Evolutionary conservation across 1,140 invertebrate species (phyloP), one percentile per base, ranked within the genome.

Genomic region (Anastatus disparis): DNA sequence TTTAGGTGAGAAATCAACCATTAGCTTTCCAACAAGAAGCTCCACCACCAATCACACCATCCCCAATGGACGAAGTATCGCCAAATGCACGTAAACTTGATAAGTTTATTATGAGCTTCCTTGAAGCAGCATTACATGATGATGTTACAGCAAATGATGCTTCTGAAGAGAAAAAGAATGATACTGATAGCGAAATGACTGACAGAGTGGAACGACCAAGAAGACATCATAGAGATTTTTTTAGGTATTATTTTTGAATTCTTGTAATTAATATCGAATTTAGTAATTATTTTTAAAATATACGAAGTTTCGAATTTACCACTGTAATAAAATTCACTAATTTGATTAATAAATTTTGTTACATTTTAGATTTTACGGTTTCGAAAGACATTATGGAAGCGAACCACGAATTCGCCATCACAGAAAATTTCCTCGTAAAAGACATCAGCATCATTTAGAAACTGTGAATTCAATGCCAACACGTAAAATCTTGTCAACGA

Each of bases 21-120:
- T 12, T 53, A n/a, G 46, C 27, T 8, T 35, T 42, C n/a, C 62
- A 77, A 17, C 53, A 70, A 31, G 73, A 69, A 2, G 38, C 61
- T 12, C 3, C 12, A n/a, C n/a, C 63, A 17, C 9, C 17, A 24
- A 35, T 61, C 0, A 72, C 15, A 26, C 61, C 38, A 29, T 31
- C 70, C 8, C 10, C 55, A 2, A 13, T 27, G 2, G 24, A 15
- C 15, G 52, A 52, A 13, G 31, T 26, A 12, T n/a, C 58, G 68
- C 15, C 77, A 58, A 3, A 50, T 58, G 42, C 38, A 2, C 24
- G 20, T 13, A 50, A 55, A 3, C 50, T 83, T 22, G 78, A 85
- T 20, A 65, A 76, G 8, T 52, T 84, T 6, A 79, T 85, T 15
- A 48, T 85, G 24, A 82, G 76, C 17, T 84, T 85, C 46, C 64